These are phyloP conservation scores for Notoglanidium macrostoma DNA, from an alignment of 2,797 vertebrate genomes.

Conservation along the genomic window DNA sequence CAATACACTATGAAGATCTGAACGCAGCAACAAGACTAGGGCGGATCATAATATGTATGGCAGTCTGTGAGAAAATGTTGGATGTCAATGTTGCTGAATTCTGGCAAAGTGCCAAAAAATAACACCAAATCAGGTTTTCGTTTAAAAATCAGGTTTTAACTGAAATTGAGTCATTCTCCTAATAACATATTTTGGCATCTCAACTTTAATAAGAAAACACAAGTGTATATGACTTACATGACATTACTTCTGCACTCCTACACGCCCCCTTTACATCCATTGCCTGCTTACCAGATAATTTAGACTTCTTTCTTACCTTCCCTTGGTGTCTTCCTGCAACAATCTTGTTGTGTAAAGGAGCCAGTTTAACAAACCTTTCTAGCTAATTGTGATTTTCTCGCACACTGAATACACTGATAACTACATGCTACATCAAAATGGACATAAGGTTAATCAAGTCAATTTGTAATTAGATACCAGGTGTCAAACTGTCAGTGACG, in stretches of 20 bases:
- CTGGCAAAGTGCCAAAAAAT: too few relatives aligned
- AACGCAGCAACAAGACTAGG: not conserved
- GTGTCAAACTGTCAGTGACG: not conserved
- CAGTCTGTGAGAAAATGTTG: not conserved
- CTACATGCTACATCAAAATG: not conserved
- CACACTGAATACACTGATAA: not conserved
- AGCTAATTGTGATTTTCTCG: not conserved
- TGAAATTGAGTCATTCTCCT: not conserved
- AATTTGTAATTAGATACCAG: not conserved
- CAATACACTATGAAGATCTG: not conserved
- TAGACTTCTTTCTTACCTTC: not conserved
- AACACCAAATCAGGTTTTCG: not conserved
- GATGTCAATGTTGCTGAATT: not conserved
- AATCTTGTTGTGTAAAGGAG: not conserved
- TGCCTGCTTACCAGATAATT: not conserved
- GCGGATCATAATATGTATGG: not conserved
- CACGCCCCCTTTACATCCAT: too few relatives aligned
- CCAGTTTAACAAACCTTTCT: not conserved
- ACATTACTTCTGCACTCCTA: not conserved
- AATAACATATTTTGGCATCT: not conserved
- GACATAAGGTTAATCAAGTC: not conserved
- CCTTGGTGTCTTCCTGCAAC: not conserved
- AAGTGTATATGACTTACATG: not conserved
- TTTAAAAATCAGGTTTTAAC: not conserved
- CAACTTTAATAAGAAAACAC: not conserved